Evolutionary conservation across 1,140 invertebrate species (phyloP).

Genomic region (Orius insidiosus): DNA sequence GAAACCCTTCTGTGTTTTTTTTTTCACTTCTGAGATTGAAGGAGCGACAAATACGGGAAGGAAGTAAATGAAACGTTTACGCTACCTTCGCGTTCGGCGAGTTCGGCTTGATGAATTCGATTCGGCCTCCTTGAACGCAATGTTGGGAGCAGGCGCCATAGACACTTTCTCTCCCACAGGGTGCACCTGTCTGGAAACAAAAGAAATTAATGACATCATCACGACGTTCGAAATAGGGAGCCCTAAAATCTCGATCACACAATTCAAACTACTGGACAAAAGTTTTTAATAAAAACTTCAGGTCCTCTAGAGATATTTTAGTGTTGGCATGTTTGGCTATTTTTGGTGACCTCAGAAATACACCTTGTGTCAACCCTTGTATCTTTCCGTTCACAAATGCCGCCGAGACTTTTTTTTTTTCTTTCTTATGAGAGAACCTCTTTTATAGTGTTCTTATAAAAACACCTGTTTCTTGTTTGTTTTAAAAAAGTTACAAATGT

Average conservation of each 20-base stretch:
- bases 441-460: no score
- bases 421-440: background rate
- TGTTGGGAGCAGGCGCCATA: slow-evolving; percentile 45
- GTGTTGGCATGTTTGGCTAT: background rate
- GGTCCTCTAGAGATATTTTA: background rate
- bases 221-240: background rate
- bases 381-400: background rate
- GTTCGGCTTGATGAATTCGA: slow-evolving; percentile 51
- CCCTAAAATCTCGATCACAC: background rate
- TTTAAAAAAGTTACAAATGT: no score
- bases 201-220: slow-evolving; percentile 6
- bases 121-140: slow-evolving; percentile 57
- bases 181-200: slow-evolving; percentile 35
- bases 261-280: slow-evolving; percentile 4
- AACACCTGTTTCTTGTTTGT: no score
- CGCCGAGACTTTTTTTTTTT: slow-evolving; percentile 3
- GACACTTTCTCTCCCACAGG: slow-evolving; percentile 41
- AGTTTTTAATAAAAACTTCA: slow-evolving; percentile 1
- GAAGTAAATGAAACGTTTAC: background rate
- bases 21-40: no score
- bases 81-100: slow-evolving; percentile 31
- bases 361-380: background rate
- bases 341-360: slow-evolving; percentile 9
- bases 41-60: no score
- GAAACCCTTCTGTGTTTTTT: no score